Conservation (phyloP, 2,888 invertebrate species). For the Drosophila aldrichi region DNA sequence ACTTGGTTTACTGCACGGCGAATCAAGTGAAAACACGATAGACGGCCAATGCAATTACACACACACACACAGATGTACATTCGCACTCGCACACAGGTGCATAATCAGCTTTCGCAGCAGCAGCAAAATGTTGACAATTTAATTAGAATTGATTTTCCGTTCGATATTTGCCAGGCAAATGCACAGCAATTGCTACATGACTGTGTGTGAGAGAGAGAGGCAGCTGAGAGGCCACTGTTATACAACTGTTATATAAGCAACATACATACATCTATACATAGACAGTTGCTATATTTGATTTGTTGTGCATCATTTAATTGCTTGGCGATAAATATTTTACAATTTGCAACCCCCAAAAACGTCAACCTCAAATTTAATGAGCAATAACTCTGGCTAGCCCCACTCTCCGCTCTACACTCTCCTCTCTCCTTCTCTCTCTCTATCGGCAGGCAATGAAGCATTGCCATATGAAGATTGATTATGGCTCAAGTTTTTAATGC, state of each 20-base stretch:
- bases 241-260: constrained; percentile 36
- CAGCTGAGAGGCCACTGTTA: constrained; percentile 34
- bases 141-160: constrained; percentile 84
- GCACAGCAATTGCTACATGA: constrained; percentile 25
- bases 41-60: constrained; percentile 41
- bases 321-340: constrained; percentile 37
- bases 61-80: neutral
- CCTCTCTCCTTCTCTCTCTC: neutral
- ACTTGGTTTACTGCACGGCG: constrained; percentile 43
- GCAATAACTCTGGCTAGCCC: constrained; percentile 42
- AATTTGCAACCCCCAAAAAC: constrained; percentile 6
- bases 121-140: constrained; percentile 75
- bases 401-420: neutral
- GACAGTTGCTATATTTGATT: constrained; percentile 6
- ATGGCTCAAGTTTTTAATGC: constrained; percentile 75
- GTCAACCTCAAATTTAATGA: constrained; percentile 65
- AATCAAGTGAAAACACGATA: constrained; percentile 66
- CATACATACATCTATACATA: neutral
- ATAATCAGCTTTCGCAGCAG: constrained; percentile 65
- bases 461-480: constrained; percentile 74
- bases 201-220: neutral
- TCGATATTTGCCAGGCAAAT: constrained; percentile 84
- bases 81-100: constrained; percentile 37
- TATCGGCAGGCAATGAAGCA: constrained; percentile 65
- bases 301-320: constrained; percentile 66